Percentiles rank a stretch among this genome's conserved stretches.
Evolutionary conservation across 2,113 vertebrate species (phyloP).

Genomic region (Dinomys branickii): DNA sequence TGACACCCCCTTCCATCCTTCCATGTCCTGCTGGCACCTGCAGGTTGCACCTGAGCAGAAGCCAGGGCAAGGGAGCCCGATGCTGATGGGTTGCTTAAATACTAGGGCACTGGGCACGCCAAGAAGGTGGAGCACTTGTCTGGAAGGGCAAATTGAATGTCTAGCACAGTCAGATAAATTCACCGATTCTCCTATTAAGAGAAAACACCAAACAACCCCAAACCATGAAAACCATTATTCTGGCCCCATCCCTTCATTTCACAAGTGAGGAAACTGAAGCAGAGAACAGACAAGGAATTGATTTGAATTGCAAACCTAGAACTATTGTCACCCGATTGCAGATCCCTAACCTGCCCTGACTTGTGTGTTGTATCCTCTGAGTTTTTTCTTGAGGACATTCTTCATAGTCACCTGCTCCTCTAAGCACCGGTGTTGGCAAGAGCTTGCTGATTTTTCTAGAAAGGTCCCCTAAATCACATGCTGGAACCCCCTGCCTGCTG

Average conservation of each 20-base stretch:
- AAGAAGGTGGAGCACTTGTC: not conserved
- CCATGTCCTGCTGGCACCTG: fast-evolving
- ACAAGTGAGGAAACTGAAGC: not conserved
- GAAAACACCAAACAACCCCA: not conserved
- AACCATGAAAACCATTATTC: not conserved
- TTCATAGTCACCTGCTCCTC: constrained; percentile 60
- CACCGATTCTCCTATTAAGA: not conserved
- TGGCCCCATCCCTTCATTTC: not conserved
- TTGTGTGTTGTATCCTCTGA: constrained; percentile 55
- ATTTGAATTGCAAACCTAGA: not conserved
- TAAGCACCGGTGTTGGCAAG: constrained; percentile 76
- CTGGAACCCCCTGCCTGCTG: constrained; percentile 73
- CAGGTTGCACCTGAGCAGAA: not conserved
- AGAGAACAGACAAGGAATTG: not conserved
- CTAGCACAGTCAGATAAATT: not conserved
- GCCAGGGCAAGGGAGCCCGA: not conserved
- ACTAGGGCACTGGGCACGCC: not conserved
- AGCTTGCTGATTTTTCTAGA: constrained; percentile 79
- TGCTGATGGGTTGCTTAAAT: not conserved
- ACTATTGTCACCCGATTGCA: not conserved
- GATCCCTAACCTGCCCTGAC: constrained; percentile 45
- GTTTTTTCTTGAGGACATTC: constrained; percentile 53
- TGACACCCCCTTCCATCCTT: too few relatives aligned
- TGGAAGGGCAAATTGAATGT: not conserved
- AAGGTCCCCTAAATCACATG: constrained; percentile 83